These are phyloP conservation scores for Agrotis puta DNA, from an alignment of 2,888 invertebrate genomes.

Conservation along the genomic window DNA sequence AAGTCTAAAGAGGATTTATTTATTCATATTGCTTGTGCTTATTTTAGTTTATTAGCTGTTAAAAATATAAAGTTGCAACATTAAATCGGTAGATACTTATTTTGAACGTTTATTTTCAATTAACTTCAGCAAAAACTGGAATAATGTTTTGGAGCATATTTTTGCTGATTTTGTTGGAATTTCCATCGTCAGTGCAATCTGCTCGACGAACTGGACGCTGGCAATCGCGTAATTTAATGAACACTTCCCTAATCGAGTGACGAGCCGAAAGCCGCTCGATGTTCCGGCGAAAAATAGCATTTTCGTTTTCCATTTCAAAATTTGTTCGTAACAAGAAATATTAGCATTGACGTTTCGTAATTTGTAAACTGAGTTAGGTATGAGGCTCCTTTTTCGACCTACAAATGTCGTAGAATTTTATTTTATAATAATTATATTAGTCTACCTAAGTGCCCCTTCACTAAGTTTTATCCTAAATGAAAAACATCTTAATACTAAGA, in stretches of 20 bases:
- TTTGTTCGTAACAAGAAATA: slow-evolving; percentile 52
- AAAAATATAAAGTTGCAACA: slow-evolving; percentile 40
- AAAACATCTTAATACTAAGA: background rate
- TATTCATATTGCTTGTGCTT: slow-evolving; percentile 24
- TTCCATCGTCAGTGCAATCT: slow-evolving; percentile 81
- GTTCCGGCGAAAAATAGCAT: slow-evolving; percentile 77
- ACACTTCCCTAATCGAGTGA: slow-evolving; percentile 88
- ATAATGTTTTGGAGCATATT: slow-evolving; percentile 61
- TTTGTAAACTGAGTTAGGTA: slow-evolving; percentile 44
- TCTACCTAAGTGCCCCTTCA: background rate
- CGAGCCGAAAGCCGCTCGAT: slow-evolving; percentile 73
- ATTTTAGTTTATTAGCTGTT: slow-evolving; percentile 28
- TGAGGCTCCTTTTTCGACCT: slow-evolving; percentile 8
- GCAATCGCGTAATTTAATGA: slow-evolving; percentile 88
- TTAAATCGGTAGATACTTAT: slow-evolving; percentile 56
- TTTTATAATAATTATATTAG: slow-evolving; percentile 17
- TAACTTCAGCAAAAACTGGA: slow-evolving; percentile 65
- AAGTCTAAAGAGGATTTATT: slow-evolving; percentile 20
- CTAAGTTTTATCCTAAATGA: background rate
- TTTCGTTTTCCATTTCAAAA: slow-evolving; percentile 70
- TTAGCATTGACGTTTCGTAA: slow-evolving; percentile 52
- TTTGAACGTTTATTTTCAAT: slow-evolving; percentile 75
- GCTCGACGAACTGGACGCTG: slow-evolving; percentile 82
- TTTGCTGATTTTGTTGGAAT: slow-evolving; percentile 78
- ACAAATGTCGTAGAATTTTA: slow-evolving; percentile 17